A percentile compares a stretch with the other conserved stretches of the same genome.
These are phyloP conservation scores for Chloropsis cyanopogon DNA, from an alignment of 2,113 vertebrate species.

Conservation along the genomic window DNA sequence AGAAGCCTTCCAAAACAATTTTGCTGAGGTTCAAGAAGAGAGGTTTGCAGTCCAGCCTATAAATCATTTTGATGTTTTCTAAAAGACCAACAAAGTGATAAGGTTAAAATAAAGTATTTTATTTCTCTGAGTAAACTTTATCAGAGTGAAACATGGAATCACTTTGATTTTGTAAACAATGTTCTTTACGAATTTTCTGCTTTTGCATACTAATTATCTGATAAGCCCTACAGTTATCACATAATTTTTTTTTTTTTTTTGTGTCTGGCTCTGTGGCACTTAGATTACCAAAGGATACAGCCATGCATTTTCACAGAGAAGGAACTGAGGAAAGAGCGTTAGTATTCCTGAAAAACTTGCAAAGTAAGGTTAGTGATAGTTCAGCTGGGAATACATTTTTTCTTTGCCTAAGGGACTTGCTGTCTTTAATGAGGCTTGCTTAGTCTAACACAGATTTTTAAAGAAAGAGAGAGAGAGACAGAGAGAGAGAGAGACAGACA, in stretches of 20 bases:
- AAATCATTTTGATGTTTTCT: constrained; percentile 15
- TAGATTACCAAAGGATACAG: background rate
- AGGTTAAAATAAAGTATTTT: background rate
- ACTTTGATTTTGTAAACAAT: background rate
- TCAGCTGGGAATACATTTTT: background rate
- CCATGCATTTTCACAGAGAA: background rate
- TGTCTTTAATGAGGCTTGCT: background rate
- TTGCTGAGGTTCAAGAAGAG: background rate
- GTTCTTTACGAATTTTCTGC: background rate
- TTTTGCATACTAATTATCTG: background rate
- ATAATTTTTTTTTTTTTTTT: background rate
- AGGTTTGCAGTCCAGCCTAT: background rate
- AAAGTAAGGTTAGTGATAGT: background rate
- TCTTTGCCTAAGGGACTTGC: background rate
- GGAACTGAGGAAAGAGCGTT: background rate
- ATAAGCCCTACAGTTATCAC: background rate
- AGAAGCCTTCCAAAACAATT: background rate
- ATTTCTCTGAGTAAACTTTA: background rate
- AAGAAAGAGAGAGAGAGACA: background rate
- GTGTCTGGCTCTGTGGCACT: background rate
- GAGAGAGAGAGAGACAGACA: no score
- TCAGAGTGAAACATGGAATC: background rate
- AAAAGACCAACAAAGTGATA: background rate
- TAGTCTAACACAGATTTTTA: background rate
- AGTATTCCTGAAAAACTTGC: background rate